Conservation (phyloP, 2,797 vertebrate species). For the Pipistrellus pygmaeus region DNA sequence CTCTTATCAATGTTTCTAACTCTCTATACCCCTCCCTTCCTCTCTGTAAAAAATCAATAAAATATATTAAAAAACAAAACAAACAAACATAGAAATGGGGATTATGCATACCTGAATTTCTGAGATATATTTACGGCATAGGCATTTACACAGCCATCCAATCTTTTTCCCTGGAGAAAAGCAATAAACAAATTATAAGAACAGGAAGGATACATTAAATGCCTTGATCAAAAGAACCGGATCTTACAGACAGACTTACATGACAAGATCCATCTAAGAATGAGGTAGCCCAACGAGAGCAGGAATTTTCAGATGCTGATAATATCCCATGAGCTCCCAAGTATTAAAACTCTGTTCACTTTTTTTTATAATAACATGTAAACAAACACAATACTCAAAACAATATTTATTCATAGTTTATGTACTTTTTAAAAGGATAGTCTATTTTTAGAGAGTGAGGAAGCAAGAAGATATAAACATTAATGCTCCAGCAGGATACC, state of each 20-base stretch:
- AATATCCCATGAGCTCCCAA: conserved; percentile 25
- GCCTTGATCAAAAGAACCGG: not conserved
- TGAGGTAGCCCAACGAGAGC: not conserved
- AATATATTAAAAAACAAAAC: too few relatives aligned
- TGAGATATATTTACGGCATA: conserved; percentile 95
- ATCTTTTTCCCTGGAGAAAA: conserved; percentile 93
- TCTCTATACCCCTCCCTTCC: too few relatives aligned
- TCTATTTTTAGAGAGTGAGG: not conserved
- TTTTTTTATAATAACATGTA: conserved; percentile 33
- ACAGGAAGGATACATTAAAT: conserved; percentile 35
- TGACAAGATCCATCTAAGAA: conserved; percentile 53
- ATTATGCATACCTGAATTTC: conserved; percentile 94
- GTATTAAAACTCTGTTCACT: not conserved
- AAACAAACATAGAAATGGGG: not conserved
- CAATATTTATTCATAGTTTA: not conserved
- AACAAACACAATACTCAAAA: conserved; percentile 26
- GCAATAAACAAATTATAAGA: conserved; percentile 44
- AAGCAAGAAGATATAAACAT: not conserved
- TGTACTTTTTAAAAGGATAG: not conserved
- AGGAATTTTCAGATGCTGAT: conserved; percentile 20
- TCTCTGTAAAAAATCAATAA: too few relatives aligned
- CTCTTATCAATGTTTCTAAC: too few relatives aligned
- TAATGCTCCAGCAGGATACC: not conserved
- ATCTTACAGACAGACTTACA: not conserved
- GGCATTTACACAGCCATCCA: conserved; percentile 93